Base-by-base conservation (phyloP, 2,888 invertebrate species). In the Dastarcus helophoroides region DNA sequence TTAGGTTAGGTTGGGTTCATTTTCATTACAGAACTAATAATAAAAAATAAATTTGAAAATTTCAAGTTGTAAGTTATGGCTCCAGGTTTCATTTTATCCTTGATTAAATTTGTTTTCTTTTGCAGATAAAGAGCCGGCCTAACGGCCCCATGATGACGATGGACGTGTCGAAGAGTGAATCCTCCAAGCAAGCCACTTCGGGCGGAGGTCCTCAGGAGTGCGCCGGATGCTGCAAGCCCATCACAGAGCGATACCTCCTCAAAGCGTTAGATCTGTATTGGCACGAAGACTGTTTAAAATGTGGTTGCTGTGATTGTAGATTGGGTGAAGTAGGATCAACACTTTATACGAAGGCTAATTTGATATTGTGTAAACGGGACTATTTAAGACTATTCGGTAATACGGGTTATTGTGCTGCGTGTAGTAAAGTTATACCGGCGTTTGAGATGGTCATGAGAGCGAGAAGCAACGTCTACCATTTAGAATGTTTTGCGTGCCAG, bases 401-500 rank as follows among this genome's bases (percentile, higher is more conserved):
- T 56, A 93, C 91, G 9, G 94, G 94, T 14, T 88, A 88, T 64
- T 97, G 95, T 65, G 86, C 94, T 15, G 94, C 94, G 11, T 97
- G 97, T 68, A 84, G 84, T 60, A 95, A 95, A 67, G 86, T 89
- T 57, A 97, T 97, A 58, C 95, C 95, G 3, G 94, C 95, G 29
- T 95, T 94, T 62, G 95, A 97, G 65, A 93, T 95, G 93, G 95
- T 95, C 47, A 97, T 97, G 95, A 73, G 94, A 46, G 94, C 94
- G 25, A 78, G 89, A 50, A 86, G 82, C 62, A 94, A 95, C 56
- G 95, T 95, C 38, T 97, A 95, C 63, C 95, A 97, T 60, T 73
- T 95, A 51, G 94, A 95, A 64, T 95, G 95, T 64, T 95, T 95
- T 63, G 94, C 94, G 30, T 95, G 95, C 59, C 94, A 95, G 57